phyloP scores from a whole-genome alignment of 2,888 invertebrate species.

The Mellilla xanthometata region DNA sequence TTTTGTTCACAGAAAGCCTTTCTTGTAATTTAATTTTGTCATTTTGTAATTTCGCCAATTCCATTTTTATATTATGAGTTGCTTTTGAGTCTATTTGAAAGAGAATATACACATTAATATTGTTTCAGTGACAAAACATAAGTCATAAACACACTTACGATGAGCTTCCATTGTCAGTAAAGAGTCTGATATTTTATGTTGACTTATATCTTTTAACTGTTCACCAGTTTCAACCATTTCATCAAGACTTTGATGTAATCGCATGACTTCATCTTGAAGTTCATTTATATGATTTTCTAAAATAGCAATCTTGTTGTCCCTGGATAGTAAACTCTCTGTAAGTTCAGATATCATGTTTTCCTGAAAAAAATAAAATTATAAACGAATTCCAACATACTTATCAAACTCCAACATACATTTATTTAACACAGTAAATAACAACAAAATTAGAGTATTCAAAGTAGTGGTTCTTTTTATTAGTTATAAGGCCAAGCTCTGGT shows the following conservation, averaged over 20 bases:
- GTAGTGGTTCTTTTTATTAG: no score
- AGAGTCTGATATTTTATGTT: conserved; percentile 51
- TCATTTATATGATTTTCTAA: conserved; percentile 69
- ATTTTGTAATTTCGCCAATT: conserved; percentile 57
- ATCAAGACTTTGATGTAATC: conserved; percentile 50
- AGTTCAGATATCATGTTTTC: conserved; percentile 53
- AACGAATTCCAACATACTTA: background rate
- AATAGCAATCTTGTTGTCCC: conserved; percentile 59
- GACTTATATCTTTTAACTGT: conserved; percentile 51
- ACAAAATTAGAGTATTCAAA: no score
- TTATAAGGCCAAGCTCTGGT: no score
- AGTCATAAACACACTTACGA: conserved; percentile 54
- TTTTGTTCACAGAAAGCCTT: conserved; percentile 48
- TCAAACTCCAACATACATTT: no score
- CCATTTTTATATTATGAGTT: conserved; percentile 71
- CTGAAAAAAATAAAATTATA: conserved; percentile 42
- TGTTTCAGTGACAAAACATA: no score
- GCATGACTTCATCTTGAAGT: conserved; percentile 61
- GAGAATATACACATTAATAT: background rate
- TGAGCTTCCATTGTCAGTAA: conserved; percentile 64
- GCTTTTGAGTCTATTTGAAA: conserved; percentile 60
- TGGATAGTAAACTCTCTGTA: conserved; percentile 50
- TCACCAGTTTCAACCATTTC: conserved; percentile 56
- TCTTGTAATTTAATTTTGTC: conserved; percentile 51
- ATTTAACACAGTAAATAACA: no score